Evolutionary conservation across 2,797 vertebrate genomes (phyloP).

Genomic region (Urophycis tenuis): DNA sequence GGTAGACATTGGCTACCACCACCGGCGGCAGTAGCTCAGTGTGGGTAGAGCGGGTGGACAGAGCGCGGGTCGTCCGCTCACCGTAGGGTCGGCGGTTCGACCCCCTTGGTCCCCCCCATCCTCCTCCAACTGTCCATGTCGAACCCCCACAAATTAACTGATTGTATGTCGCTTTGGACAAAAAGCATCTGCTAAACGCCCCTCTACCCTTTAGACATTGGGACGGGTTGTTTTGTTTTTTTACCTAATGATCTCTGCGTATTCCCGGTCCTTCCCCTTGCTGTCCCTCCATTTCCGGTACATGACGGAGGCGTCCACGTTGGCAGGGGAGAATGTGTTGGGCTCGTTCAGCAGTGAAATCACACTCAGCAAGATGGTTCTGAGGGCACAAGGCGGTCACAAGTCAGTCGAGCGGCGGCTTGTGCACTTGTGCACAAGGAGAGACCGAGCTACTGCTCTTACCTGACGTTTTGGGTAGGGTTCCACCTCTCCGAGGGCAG

Average conservation of each 20-base stretch:
- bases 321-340: constrained; percentile 92
- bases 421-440: not conserved
- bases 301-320: constrained; percentile 94
- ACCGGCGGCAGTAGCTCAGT: too few relatives aligned
- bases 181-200: too few relatives aligned
- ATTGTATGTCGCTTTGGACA: too few relatives aligned
- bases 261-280: constrained; percentile 88
- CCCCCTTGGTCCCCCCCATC: too few relatives aligned
- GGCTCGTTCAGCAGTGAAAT: constrained; percentile 92
- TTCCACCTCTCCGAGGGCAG: constrained; percentile 97
- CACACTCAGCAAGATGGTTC: constrained; percentile 90
- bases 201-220: too few relatives aligned
- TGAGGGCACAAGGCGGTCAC: constrained; percentile 38
- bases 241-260: constrained; percentile 90
- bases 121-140: too few relatives aligned
- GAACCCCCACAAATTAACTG: too few relatives aligned
- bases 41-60: too few relatives aligned
- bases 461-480: constrained; percentile 98
- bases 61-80: too few relatives aligned
- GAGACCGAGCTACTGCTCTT: constrained; percentile 28
- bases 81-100: too few relatives aligned
- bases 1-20: not conserved
- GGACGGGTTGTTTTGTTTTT: too few relatives aligned
- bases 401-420: not conserved
- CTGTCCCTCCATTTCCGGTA: constrained; percentile 94